phyloP scores from a whole-genome alignment of 1,140 invertebrate species.

The Melitaea cinxia region DNA sequence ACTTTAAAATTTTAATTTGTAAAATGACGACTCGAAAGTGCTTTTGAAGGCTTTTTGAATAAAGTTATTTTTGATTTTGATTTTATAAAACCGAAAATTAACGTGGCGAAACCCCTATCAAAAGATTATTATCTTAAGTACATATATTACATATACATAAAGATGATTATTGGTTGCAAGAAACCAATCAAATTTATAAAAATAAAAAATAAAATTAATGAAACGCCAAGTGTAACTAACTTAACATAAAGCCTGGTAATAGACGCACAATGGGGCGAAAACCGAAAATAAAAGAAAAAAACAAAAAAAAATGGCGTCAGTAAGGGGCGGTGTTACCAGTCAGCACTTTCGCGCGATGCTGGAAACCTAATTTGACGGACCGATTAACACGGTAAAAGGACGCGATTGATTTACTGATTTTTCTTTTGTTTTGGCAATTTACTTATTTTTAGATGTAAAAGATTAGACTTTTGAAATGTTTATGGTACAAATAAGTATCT shows the following conservation, averaged over 20 bases:
- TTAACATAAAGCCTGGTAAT: slow-evolving; percentile 47
- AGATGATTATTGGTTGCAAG: no score
- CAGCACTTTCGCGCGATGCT: slow-evolving; percentile 60
- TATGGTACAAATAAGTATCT: no score
- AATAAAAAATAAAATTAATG: slow-evolving; percentile 22
- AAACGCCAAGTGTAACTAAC: slow-evolving; percentile 35
- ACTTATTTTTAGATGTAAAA: slow-evolving; percentile 1
- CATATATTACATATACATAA: no score
- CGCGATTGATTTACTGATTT: slow-evolving; percentile 48
- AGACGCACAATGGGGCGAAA: slow-evolving; percentile 58
- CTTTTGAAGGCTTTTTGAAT: no score
- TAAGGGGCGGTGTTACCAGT: slow-evolving; percentile 40
- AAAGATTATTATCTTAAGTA: no score
- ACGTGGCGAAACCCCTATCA: no score
- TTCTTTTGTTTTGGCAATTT: slow-evolving; percentile 4
- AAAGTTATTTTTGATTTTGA: no score
- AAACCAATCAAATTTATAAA: no score
- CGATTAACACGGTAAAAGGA: slow-evolving; percentile 61
- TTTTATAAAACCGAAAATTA: no score
- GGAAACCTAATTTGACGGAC: slow-evolving; percentile 73
- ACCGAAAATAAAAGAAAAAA: slow-evolving; percentile 58
- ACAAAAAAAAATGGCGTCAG: slow-evolving; percentile 51
- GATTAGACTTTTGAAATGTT: no score
- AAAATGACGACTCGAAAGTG: no score
- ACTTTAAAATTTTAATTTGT: no score